phyloP scores from a whole-genome alignment of 2,888 invertebrate species.

The Meiosimyza platycephala region DNA sequence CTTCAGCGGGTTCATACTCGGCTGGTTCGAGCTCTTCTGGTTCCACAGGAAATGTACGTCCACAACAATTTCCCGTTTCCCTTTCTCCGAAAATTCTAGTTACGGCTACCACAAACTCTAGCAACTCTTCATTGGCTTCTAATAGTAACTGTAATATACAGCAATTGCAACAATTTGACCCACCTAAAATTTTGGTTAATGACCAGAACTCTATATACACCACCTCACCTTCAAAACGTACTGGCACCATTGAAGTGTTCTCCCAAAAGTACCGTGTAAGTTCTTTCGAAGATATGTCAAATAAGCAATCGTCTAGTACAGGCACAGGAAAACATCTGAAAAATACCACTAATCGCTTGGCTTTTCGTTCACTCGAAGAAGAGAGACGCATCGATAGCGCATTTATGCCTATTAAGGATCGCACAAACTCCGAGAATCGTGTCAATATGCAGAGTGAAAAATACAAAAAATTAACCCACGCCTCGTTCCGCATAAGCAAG shows the following conservation, averaged over 20 bases:
- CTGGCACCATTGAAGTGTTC: constrained; percentile 67
- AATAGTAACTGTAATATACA: constrained; percentile 42
- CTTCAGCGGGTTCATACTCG: constrained; percentile 52
- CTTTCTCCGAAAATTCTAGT: constrained; percentile 64
- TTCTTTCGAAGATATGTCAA: constrained; percentile 67
- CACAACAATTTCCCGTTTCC: constrained; percentile 64
- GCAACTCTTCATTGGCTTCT: constrained; percentile 57
- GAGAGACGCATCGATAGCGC: constrained; percentile 67
- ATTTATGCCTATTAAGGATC: constrained; percentile 65
- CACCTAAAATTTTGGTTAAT: constrained; percentile 67
- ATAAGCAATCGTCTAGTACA: constrained; percentile 49
- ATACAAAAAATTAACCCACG: constrained; percentile 66
- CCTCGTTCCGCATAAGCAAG: constrained; percentile 66
- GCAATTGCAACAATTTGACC: constrained; percentile 61
- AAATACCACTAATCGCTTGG: constrained; percentile 64
- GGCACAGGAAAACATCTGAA: constrained; percentile 57
- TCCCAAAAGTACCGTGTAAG: constrained; percentile 67
- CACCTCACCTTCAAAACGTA: constrained; percentile 67
- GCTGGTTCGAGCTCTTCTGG: constrained; percentile 58
- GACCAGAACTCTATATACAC: constrained; percentile 68
- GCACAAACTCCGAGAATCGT: constrained; percentile 65
- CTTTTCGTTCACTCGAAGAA: constrained; percentile 66
- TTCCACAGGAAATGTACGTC: constrained; percentile 57
- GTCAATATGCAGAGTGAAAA: constrained; percentile 66
- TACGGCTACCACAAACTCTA: constrained; percentile 60